Base-by-base conservation (phyloP, 2,888 invertebrate genomes). In the Phengaris arion region DNA sequence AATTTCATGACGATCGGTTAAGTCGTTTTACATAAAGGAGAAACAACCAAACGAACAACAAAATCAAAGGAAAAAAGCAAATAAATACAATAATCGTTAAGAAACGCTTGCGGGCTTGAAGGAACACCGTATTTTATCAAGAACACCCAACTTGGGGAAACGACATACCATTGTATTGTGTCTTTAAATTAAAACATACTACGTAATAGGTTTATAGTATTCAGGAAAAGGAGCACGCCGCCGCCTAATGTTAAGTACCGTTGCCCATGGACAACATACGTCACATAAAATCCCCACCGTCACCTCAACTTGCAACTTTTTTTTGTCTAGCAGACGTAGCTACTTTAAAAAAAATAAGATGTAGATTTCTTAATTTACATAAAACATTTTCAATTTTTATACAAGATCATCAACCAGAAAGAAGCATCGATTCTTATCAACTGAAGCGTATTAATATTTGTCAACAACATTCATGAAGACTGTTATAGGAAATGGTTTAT, bases 11-110 rank as follows among this genome's bases (percentile, higher is more conserved):
- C 4, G 35, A 35, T 35, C 35, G 35, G 35, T 35, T 35, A 35
- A 35, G 35, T 35, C 2, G 35, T 35, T 35, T 35, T 35, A 35
- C 35, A 2, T 35, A 4, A 35, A 35, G 4, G 35, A 35, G 2
- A 35, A 35, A 35, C 4, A 35, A 35, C 3, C 2, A 35, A 35
- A 35, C 35, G 3, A 35, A 1, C n/a, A 22, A 22, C 35, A 35
- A 35, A 35, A 35, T 35, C 35, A 70, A 70, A 70, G 48, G 51
- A 69, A 69, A 70, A 64, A 2, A 12, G 6, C 35, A 35, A 64
- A 64, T 35, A 64, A 35, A 64, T 12, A 64, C 12, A 22, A 64
- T 35, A 64, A 64, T 64, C 35, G 35, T 64, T 64, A 64, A 64
- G 12, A 64, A 64, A 10, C 7, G 64, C 64, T 64, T 35, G 64